These are phyloP conservation scores for Protomyctophum bolini DNA, from an alignment of 2,113 vertebrate genomes.

Conservation along the genomic window DNA sequence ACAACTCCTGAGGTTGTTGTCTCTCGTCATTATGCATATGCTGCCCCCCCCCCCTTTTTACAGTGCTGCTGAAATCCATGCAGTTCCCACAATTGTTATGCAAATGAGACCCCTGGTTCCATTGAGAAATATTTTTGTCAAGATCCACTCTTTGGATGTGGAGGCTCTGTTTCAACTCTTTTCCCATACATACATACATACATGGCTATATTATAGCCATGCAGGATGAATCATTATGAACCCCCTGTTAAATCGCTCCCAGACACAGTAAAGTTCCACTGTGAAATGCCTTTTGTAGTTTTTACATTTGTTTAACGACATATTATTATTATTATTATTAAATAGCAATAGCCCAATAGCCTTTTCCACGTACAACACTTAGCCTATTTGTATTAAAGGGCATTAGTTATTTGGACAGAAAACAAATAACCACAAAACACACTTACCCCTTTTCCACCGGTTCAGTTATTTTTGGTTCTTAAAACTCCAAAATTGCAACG, in stretches of 20 bases:
- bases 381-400: no score
- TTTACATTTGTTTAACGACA: no score
- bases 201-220: background rate
- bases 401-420: no score
- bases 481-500: no score
- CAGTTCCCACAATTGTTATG: constrained; percentile 84
- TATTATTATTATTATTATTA: no score
- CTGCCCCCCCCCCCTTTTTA: constrained; percentile 43
- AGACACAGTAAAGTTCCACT: constrained; percentile 62
- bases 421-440: no score
- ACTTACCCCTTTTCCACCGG: no score
- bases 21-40: constrained; percentile 6
- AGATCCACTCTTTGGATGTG: constrained; percentile 71
- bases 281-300: background rate
- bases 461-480: no score
- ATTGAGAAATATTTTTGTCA: constrained; percentile 84
- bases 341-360: no score
- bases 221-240: constrained; percentile 75
- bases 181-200: constrained; percentile 71
- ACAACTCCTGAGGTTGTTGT: no score
- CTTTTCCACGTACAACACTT: no score
- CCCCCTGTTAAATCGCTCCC: constrained; percentile 59
- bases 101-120: constrained; percentile 77
- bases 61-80: constrained; percentile 72
- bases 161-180: constrained; percentile 64